Evolutionary conservation across 2,113 vertebrate species (phyloP).

Genomic region (Hyperopisus bebe): DNA sequence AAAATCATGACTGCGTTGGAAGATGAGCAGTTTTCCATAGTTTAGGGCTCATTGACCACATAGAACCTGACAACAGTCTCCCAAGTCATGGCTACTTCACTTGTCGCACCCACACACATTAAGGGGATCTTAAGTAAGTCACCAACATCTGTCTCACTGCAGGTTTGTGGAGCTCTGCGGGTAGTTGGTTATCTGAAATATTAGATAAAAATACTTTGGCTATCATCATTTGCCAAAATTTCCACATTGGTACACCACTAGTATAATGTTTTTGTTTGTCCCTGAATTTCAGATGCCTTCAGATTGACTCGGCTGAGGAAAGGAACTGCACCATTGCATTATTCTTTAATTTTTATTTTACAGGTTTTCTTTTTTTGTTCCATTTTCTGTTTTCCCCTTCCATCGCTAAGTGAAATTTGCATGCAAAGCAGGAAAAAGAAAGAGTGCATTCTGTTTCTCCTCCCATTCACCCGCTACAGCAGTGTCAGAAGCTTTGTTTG

Average conservation of each 20-base stretch:
- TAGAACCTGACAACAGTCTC: background rate
- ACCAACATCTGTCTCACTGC: background rate
- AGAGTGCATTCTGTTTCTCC: background rate
- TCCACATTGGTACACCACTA: background rate
- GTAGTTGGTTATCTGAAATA: background rate
- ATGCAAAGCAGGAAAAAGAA: background rate
- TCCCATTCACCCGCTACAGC: conserved; percentile 6
- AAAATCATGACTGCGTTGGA: background rate
- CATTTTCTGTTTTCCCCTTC: background rate
- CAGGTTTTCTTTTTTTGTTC: background rate
- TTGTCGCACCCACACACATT: background rate
- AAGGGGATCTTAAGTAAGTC: background rate
- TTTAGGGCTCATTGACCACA: background rate
- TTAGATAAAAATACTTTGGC: background rate
- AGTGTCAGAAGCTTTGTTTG: conserved; percentile 9
- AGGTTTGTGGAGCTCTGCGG: background rate
- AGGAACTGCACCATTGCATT: background rate
- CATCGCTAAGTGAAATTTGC: background rate
- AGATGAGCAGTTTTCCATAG: background rate
- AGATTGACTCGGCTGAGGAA: background rate
- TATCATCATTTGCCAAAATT: background rate
- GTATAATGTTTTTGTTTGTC: background rate
- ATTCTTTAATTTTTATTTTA: background rate
- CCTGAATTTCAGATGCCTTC: background rate
- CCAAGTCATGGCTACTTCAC: no score